Percentiles rank a stretch among this genome's conserved stretches.
phyloP scores from a whole-genome alignment of 2,113 vertebrate species.

The Copsychus sechellarum region DNA sequence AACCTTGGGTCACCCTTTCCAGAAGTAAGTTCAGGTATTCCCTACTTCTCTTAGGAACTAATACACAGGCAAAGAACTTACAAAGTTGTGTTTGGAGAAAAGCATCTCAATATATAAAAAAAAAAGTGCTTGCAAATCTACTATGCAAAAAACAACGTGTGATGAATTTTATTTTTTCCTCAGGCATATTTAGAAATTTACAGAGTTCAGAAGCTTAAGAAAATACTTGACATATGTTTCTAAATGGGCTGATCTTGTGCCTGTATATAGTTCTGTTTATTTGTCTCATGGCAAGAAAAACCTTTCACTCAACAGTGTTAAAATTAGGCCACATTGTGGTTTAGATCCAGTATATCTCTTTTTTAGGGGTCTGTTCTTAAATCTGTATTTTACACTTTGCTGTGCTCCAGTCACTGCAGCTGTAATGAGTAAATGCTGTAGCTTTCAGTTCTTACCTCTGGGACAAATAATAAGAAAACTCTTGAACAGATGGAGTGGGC shows the following conservation, averaged over 20 bases:
- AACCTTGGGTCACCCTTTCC: not conserved
- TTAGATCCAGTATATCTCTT: slow-evolving; percentile 31
- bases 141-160: slow-evolving; percentile 1
- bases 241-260: slow-evolving; percentile 1
- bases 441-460: slow-evolving; percentile 27
- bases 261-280: slow-evolving; percentile 12
- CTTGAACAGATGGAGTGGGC: not conserved
- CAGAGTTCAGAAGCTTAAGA: slow-evolving; percentile 55
- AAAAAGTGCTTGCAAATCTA: slow-evolving; percentile 23
- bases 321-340: slow-evolving; percentile 22
- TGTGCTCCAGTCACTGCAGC: not conserved
- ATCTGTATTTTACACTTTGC: slow-evolving; percentile 11
- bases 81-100: slow-evolving; percentile 1
- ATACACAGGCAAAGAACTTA: not conserved
- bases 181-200: slow-evolving; percentile 54
- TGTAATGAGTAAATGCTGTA: slow-evolving; percentile 27
- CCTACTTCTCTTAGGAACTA: not conserved
- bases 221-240: slow-evolving; percentile 65
- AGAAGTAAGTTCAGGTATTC: not conserved
- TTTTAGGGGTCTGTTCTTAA: slow-evolving; percentile 33
- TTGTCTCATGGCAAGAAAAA: slow-evolving; percentile 50
- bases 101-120: slow-evolving; percentile 31
- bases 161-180: slow-evolving; percentile 57
- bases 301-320: not conserved
- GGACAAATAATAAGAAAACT: slow-evolving; percentile 25